Base-by-base conservation (phyloP, 2,888 invertebrate species). In the Axea sp. region DNA sequence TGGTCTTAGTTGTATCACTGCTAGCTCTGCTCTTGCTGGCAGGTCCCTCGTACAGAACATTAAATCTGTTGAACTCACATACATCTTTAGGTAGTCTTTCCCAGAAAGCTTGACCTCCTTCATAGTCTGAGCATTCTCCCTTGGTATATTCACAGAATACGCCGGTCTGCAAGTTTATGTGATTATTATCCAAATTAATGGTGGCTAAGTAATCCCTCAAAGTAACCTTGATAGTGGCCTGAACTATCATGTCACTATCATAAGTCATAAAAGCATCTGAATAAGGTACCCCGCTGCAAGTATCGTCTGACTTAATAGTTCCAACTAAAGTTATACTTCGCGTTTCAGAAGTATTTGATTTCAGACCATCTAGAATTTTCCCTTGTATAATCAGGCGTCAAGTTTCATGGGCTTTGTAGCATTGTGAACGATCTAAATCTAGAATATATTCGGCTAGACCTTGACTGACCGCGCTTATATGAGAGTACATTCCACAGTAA, bases 101-200 rank as follows among this genome's bases (percentile, higher is more conserved):
- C 59, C 59, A 60, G 11, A 47, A 60, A 2, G 14, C 6, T 3
- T 19, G 14, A 0, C 47, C 47, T 12, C 47, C 47, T 12, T 43
- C 33, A 1, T 5, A n/a, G 9, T 60, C 59, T 6, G 8, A 2
- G n/a, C 59, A 60, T n/a, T 4, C n/a, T 2, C 12, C 37, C 0
- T 26, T 12, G 2, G 7, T 28, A 3, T 35, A 17, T 6, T 2
- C 2, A 8, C 59, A 60, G 0, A 1, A 2, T 3, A 47, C 6
- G 9, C 37, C 47, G 0, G n/a, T 17, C 0, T 0, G 8, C 0
- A 47, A 0, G 0, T 5, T 1, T 3, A 60, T 35, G 14, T 24
- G 14, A 8, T 47, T 47, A 7, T 45, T 15, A 1, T 60, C 28
- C 0, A 39, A 0, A 3, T 37, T 4, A 0, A 49, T 14, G 3